phyloP scores from a whole-genome alignment of 2,888 invertebrate species.

The Drosophila mettleri region DNA sequence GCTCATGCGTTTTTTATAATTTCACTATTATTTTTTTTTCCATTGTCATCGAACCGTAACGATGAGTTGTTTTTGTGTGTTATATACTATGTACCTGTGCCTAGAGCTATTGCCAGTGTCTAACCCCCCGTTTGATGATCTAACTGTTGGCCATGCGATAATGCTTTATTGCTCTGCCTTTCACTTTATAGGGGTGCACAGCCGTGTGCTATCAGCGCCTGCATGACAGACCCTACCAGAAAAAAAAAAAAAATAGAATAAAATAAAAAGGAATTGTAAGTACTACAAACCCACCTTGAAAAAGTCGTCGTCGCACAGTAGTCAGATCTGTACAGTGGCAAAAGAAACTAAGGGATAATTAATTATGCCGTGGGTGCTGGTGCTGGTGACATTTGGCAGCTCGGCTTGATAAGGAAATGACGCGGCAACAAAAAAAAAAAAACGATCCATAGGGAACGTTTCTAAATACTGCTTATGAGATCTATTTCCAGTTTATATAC shows the following conservation, averaged over 20 bases:
- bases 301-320: conserved; percentile 44
- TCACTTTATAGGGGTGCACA: conserved; percentile 67
- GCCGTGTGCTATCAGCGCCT: conserved; percentile 56
- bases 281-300: conserved; percentile 31
- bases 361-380: conserved; percentile 61
- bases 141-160: conserved; percentile 77
- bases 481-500: conserved; percentile 10
- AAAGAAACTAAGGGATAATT: conserved; percentile 56
- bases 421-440: conserved; percentile 50
- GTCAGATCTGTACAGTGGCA: conserved; percentile 20
- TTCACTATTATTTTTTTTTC: conserved; percentile 50
- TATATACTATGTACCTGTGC: conserved; percentile 65
- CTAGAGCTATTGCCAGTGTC: conserved; percentile 23
- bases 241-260: conserved; percentile 1
- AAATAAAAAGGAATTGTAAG: conserved; percentile 12
- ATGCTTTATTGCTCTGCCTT: conserved; percentile 64
- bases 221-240: conserved; percentile 54
- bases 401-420: conserved; percentile 74
- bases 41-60: conserved; percentile 76
- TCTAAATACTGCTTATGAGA: conserved; percentile 11
- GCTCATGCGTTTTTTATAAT: conserved; percentile 40
- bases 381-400: conserved; percentile 63
- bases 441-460: conserved; percentile 26
- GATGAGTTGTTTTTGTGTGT: conserved; percentile 57
- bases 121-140: conserved; percentile 73